A percentile compares a stretch with the other conserved stretches of the same genome.
phyloP scores from a whole-genome alignment of 2,888 invertebrate genomes.

The Polydrusus pterygomalis region DNA sequence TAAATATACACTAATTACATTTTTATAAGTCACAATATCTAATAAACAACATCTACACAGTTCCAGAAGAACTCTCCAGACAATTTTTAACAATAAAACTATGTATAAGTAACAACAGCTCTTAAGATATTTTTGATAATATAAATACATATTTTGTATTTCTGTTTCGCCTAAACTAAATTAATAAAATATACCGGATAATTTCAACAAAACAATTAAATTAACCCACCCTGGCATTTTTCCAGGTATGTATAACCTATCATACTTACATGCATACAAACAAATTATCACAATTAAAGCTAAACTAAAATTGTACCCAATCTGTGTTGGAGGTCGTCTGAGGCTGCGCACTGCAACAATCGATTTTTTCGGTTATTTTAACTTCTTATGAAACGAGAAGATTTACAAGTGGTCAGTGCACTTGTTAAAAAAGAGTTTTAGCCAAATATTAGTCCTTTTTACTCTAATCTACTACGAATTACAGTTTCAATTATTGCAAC shows the following conservation, averaged over 20 bases:
- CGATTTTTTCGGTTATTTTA: background rate
- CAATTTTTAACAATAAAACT: slow-evolving; percentile 28
- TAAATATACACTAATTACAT: slow-evolving; percentile 37
- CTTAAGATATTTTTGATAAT: slow-evolving; percentile 26
- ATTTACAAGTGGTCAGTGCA: too few species aligned
- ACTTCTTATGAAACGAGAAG: too few species aligned
- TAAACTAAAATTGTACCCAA: slow-evolving; percentile 71
- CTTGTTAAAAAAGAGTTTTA: too few species aligned
- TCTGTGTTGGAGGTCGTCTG: slow-evolving; percentile 64
- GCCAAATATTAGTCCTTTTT: too few species aligned
- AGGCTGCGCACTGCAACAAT: slow-evolving; percentile 53
- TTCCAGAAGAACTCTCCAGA: slow-evolving; percentile 3
- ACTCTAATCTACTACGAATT: too few species aligned
- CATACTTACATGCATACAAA: slow-evolving; percentile 39
- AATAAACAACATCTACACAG: slow-evolving; percentile 24
- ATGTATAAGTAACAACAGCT: slow-evolving; percentile 34
- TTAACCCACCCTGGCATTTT: slow-evolving; percentile 1
- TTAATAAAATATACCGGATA: slow-evolving; percentile 33
- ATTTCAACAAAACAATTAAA: slow-evolving; percentile 34
- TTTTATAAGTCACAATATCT: slow-evolving; percentile 22
- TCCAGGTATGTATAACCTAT: slow-evolving; percentile 20
- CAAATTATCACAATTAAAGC: slow-evolving; percentile 46
- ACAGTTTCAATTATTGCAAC: too few species aligned
- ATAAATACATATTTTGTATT: slow-evolving; percentile 17
- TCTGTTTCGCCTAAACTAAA: slow-evolving; percentile 45